These are phyloP conservation scores for Seriola aureovittata DNA, from an alignment of 2,113 vertebrate species.

Conservation along the genomic window DNA sequence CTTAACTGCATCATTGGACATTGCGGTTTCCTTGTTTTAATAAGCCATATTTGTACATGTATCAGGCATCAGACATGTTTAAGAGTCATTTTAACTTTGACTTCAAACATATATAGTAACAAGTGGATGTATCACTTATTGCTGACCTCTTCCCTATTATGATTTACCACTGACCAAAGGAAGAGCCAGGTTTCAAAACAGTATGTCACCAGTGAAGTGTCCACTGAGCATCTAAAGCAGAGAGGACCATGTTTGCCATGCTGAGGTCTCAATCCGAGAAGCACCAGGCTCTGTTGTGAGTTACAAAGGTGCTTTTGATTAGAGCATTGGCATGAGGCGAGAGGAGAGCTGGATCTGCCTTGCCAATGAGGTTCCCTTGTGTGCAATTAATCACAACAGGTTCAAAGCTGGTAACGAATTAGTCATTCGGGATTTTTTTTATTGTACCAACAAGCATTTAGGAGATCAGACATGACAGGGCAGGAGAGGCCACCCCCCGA, in stretches of 20 bases:
- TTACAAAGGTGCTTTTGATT: constrained; percentile 76
- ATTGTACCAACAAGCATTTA: constrained; percentile 37
- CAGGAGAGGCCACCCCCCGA: neutral
- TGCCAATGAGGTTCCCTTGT: constrained; percentile 58
- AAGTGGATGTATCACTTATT: constrained; percentile 28
- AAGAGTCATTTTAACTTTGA: neutral
- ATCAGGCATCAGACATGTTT: neutral
- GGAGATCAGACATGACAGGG: constrained; percentile 26
- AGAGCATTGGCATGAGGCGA: constrained; percentile 41
- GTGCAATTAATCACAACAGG: constrained; percentile 52
- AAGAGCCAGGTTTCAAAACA: constrained; percentile 11
- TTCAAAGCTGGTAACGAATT: constrained; percentile 57
- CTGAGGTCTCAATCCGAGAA: constrained; percentile 36
- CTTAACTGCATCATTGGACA: neutral
- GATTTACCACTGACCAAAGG: constrained; percentile 19
- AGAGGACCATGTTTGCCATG: constrained; percentile 29
- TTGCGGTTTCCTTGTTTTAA: constrained; percentile 16
- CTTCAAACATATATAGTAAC: constrained; percentile 14
- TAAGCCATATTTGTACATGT: neutral
- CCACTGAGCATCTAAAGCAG: neutral
- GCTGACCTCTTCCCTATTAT: constrained; percentile 5
- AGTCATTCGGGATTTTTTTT: constrained; percentile 29
- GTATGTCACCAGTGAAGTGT: neutral
- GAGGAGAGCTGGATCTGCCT: constrained; percentile 51
- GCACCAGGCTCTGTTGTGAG: constrained; percentile 31